These are phyloP conservation scores for Caprella mutica DNA, from an alignment of 2,888 invertebrate species.

Conservation along the genomic window DNA sequence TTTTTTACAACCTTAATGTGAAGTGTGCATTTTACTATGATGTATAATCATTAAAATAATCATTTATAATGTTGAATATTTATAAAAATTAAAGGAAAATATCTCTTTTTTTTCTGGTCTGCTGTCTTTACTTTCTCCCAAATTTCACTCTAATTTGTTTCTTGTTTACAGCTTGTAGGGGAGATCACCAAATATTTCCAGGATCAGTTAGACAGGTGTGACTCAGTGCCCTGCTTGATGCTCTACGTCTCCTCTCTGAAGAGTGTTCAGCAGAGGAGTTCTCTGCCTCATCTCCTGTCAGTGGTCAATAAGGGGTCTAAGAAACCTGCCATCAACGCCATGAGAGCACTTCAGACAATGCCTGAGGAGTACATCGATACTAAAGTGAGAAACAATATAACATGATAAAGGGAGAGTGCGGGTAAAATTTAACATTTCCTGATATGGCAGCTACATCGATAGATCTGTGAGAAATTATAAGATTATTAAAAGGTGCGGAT, in stretches of 20 bases:
- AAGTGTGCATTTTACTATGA: no score
- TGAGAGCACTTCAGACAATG: conserved; percentile 29
- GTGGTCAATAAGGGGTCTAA: conserved; percentile 40
- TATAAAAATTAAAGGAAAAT: no score
- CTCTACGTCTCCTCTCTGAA: conserved; percentile 56
- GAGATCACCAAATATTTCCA: conserved; percentile 39
- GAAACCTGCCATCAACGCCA: conserved; percentile 26
- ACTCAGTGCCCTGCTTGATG: conserved; percentile 48
- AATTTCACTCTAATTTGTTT: neutral
- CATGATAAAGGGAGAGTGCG: no score
- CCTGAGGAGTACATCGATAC: conserved; percentile 17
- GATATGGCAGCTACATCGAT: no score
- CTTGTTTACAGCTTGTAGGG: conserved; percentile 36
- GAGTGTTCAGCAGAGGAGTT: conserved; percentile 53
- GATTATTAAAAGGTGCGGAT: no score
- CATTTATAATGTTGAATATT: no score
- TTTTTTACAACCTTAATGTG: no score
- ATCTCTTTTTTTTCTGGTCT: conserved; percentile 37
- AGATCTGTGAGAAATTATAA: no score
- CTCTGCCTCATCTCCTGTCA: conserved; percentile 51
- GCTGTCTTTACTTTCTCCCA: neutral
- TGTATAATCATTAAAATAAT: no score
- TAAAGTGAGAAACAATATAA: conserved; percentile 6
- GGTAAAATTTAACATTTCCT: no score
- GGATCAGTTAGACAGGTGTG: conserved; percentile 46